Percentiles rank a stretch among this genome's conserved stretches.
phyloP scores from a whole-genome alignment of 2,888 invertebrate species.

The Ryuthela nishihirai region DNA sequence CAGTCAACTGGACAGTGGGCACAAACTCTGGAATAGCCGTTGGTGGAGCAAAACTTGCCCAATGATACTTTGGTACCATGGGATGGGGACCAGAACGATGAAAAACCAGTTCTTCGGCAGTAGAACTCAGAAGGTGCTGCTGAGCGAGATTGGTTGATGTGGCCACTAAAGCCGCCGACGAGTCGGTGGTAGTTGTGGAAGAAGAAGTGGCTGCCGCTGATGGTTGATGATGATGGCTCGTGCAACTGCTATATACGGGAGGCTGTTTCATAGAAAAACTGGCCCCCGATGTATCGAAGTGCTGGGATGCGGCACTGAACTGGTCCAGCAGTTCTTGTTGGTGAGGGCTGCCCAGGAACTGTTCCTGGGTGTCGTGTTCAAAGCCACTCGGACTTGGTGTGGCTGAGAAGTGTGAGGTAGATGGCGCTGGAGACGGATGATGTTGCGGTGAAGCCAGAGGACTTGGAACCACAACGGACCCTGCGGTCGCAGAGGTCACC shows the following conservation, averaged over 20 bases:
- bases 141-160: too few species aligned
- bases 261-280: slow-evolving; percentile 20
- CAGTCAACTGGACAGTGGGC: too few species aligned
- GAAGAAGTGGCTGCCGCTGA: too few species aligned
- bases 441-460: slow-evolving; percentile 9
- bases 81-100: too few species aligned
- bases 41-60: slow-evolving; percentile 51
- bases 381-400: background rate
- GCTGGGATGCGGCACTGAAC: slow-evolving; percentile 25
- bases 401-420: background rate
- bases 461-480: background rate
- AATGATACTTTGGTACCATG: slow-evolving; percentile 70
- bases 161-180: too few species aligned
- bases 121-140: background rate
- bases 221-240: slow-evolving; percentile 7
- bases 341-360: slow-evolving; percentile 1
- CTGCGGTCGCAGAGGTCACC: slow-evolving; percentile 1
- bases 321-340: slow-evolving; percentile 31
- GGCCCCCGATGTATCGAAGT: slow-evolving; percentile 27
- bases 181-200: too few species aligned
- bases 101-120: background rate
- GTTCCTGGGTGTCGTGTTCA: background rate
- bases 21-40: background rate
- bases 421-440: slow-evolving; percentile 7
- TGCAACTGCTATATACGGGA: slow-evolving; percentile 6